Percentiles rank a stretch among this genome's conserved stretches.
phyloP scores from a whole-genome alignment of 2,888 invertebrate species.

The Perdita meconis region DNA sequence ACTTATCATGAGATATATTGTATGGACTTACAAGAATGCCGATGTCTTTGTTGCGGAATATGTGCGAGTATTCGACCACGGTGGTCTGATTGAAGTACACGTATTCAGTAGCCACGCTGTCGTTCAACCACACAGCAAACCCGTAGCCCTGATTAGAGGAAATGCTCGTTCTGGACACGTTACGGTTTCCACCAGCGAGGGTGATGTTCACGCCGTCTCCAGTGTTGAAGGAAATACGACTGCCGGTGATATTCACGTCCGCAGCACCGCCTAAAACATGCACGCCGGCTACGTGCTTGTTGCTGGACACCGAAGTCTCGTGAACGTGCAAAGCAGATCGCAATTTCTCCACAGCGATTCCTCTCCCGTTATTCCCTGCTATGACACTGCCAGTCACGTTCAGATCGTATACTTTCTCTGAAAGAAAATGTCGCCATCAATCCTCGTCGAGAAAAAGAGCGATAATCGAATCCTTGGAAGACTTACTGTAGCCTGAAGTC shows the following conservation, averaged over 20 bases:
- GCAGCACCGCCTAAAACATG: conserved; percentile 96
- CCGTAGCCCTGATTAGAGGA: conserved; percentile 96
- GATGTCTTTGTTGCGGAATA: conserved; percentile 94
- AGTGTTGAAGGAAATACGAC: conserved; percentile 94
- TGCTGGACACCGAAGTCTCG: conserved; percentile 92
- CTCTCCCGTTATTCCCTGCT: conserved; percentile 96
- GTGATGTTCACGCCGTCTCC: conserved; percentile 98
- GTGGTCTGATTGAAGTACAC: conserved; percentile 93
- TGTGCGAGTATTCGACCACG: conserved; percentile 93
- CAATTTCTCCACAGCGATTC: conserved; percentile 96
- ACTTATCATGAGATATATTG: background rate
- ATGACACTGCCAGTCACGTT: conserved; percentile 94
- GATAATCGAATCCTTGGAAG: background rate
- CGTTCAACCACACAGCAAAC: conserved; percentile 95
- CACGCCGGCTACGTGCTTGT: conserved; percentile 95
- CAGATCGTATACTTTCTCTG: conserved; percentile 91
- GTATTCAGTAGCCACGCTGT: conserved; percentile 91
- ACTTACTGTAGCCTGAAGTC: conserved; percentile 89
- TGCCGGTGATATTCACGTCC: conserved; percentile 96
- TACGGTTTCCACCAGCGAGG: conserved; percentile 96
- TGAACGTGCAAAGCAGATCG: conserved; percentile 95
- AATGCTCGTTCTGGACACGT: conserved; percentile 94
- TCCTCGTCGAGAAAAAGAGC: background rate
- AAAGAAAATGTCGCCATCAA: conserved; percentile 11
- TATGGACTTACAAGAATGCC: conserved; percentile 88